A percentile compares a stretch with the other conserved stretches of the same genome.
Evolutionary conservation across 2,888 invertebrate genomes (phyloP).

Genomic region (Sarcophaga carnaria): DNA sequence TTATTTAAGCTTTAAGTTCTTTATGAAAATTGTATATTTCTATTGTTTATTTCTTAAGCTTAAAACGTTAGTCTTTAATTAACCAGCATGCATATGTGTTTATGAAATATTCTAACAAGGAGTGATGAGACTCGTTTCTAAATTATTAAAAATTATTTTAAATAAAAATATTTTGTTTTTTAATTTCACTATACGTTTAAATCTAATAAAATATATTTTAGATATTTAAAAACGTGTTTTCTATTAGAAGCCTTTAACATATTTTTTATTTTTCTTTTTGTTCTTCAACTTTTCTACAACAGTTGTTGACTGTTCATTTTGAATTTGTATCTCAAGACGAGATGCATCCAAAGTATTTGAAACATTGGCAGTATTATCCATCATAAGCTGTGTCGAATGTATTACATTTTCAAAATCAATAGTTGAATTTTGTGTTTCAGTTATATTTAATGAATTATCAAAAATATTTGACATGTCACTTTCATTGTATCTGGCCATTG

Average conservation of each 20-base stretch:
- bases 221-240: not conserved
- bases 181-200: too few species aligned
- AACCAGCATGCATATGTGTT: too few species aligned
- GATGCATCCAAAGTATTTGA: constrained; percentile 41
- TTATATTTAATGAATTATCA: constrained; percentile 14
- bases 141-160: too few species aligned
- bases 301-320: constrained; percentile 32
- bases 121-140: too few species aligned
- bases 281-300: constrained; percentile 39
- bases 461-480: constrained; percentile 21
- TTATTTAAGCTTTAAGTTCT: too few species aligned
- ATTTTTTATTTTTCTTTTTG: constrained; percentile 71
- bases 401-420: constrained; percentile 52
- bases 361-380: constrained; percentile 14
- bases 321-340: not conserved
- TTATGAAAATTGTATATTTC: too few species aligned
- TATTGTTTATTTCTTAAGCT: too few species aligned
- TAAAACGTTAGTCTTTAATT: too few species aligned
- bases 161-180: too few species aligned
- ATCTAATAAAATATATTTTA: not conserved
- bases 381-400: constrained; percentile 65
- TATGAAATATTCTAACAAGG: too few species aligned
- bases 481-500: constrained; percentile 11
- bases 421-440: constrained; percentile 45
- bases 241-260: constrained; percentile 73